Evolutionary conservation across 2,113 vertebrate species (phyloP), one percentile per base, ranked within the genome.

Genomic region (Fulmarus glacialis): DNA sequence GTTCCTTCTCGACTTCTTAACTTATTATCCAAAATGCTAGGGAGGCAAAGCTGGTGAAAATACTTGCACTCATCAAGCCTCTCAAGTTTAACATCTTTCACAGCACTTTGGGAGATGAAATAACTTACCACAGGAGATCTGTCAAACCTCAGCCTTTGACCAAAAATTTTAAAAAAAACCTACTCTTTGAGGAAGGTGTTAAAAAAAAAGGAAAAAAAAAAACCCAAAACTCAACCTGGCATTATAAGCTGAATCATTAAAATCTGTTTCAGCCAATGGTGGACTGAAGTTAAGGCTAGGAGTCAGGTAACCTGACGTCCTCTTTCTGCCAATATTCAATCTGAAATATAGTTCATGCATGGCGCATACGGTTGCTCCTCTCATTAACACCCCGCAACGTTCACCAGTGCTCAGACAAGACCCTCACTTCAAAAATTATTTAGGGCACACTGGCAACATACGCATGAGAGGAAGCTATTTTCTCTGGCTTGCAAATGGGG

Each of bases 301-400:
- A 88, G 52, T 11, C 0, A 0, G 19, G 56, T 42, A 47, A 87
- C 58, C 32, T 53, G 47, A 27, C 5, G 7, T 63, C 42, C 42
- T 75, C 52, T 32, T 77, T 64, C 27, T 60, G 81, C 45, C 50
- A 36, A 5, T 32, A 19, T 38, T 48, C n/a, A 71, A 7, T 11
- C 32, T 53, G 73, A 58, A 36, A 32, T 9, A 29, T 1, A 43
- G 43, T 5, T 89, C 48, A 23, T 3, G 7, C 26, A 11, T 3
- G 14, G 42, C 11, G 5, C 19, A 12, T 42, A 19, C 1, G 3
- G 36, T 9, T 18, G 24, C n/a, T 82, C 8, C 43, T 36, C 48
- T 47, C 38, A 14, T 24, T 29, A 24, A 56, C 43, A 47, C 5
- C 30, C 45, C 23, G 1, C 32, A 21, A 2, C 1, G 0, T 12